phyloP scores from a whole-genome alignment of 2,888 invertebrate species.

The Brachycybe producta region DNA sequence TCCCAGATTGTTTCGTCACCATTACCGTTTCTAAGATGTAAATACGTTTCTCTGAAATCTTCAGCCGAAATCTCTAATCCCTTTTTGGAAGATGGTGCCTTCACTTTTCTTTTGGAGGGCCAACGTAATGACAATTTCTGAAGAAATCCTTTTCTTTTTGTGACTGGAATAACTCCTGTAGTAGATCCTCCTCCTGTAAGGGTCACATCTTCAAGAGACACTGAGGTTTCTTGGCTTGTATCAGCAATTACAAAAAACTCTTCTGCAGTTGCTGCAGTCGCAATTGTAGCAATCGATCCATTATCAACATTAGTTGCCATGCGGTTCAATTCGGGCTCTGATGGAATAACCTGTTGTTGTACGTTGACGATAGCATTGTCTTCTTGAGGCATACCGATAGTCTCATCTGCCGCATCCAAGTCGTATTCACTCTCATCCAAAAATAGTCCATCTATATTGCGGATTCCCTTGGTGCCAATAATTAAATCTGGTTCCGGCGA shows the following conservation, averaged over 20 bases:
- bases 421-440: neutral
- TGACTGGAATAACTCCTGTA: neutral
- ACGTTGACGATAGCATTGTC: too few relatives aligned
- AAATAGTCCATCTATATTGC: neutral
- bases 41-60: constrained; percentile 27
- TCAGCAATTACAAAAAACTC: too few relatives aligned
- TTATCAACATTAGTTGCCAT: too few relatives aligned
- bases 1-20: too few relatives aligned
- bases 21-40: constrained; percentile 10
- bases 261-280: too few relatives aligned
- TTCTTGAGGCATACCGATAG: too few relatives aligned
- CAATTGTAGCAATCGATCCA: neutral
- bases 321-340: too few relatives aligned
- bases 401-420: too few relatives aligned
- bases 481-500: constrained; percentile 24
- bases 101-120: constrained; percentile 24
- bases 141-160: constrained; percentile 27
- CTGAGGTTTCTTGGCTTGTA: too few relatives aligned
- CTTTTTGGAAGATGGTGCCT: constrained; percentile 18
- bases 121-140: constrained; percentile 27
- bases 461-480: constrained; percentile 21
- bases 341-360: too few relatives aligned
- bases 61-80: constrained; percentile 24
- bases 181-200: neutral
- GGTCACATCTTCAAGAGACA: neutral